Evolutionary conservation across 1,140 invertebrate species (phyloP).

Genomic region (Sinella curviseta): DNA sequence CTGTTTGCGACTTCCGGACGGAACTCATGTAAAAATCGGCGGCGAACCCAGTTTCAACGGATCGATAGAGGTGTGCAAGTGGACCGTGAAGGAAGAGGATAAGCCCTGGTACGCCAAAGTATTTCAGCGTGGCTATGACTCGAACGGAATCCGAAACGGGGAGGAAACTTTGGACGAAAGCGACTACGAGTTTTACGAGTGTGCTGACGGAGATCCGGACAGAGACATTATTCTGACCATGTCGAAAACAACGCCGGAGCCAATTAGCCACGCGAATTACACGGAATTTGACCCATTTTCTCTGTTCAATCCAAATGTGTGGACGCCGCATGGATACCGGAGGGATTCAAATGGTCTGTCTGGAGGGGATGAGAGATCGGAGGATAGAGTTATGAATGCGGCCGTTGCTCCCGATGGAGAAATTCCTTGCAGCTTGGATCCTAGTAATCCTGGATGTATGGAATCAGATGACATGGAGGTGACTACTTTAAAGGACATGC

Average conservation of each 20-base stretch:
- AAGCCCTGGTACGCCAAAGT: neutral
- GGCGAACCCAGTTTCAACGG: no score
- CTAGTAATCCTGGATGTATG: neutral
- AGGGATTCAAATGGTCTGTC: neutral
- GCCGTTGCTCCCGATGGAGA: neutral
- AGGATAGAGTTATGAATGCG: neutral
- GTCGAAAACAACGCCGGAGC: neutral
- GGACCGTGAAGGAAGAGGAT: neutral
- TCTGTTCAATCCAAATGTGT: neutral
- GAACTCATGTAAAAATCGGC: no score
- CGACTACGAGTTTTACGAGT: neutral
- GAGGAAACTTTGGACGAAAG: neutral
- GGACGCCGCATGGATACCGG: neutral
- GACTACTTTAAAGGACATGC: neutral
- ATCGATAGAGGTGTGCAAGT: neutral
- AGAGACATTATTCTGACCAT: neutral
- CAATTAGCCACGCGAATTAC: neutral
- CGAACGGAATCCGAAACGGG: neutral
- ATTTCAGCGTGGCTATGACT: neutral
- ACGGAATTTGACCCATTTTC: slow-evolving; percentile 1
- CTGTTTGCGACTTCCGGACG: neutral
- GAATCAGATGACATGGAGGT: neutral
- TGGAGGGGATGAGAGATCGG: neutral
- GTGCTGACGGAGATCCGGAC: neutral
- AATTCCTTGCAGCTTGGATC: no score